Percentiles rank a stretch among this genome's conserved stretches.
Conservation (phyloP, 64 coral and sea anemone species). For the Actinia tenebrosa region DNA sequence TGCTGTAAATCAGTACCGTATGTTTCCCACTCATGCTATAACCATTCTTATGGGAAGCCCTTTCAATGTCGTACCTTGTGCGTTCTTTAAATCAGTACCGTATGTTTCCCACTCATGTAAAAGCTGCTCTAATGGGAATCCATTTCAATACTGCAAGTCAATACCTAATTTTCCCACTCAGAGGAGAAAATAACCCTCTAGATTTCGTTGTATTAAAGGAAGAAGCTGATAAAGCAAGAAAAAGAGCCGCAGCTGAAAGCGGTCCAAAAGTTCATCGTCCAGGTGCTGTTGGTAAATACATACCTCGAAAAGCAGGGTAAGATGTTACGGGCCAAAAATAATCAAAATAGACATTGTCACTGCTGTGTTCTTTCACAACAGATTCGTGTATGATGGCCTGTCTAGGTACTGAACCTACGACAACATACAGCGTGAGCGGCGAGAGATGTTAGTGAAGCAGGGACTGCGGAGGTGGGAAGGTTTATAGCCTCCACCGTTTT, state of each 20-base stretch:
- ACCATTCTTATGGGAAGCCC: too few species aligned
- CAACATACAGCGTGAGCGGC: too few species aligned
- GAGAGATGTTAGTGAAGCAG: too few species aligned
- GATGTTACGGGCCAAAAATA: not conserved
- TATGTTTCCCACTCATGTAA: not conserved
- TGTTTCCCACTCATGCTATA: too few species aligned
- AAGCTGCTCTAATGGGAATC: not conserved
- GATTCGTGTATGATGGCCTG: too few species aligned
- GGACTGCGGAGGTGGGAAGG: too few species aligned
- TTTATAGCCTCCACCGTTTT: too few species aligned
- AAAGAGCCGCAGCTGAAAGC: constrained; percentile 34
- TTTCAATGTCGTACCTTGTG: too few species aligned
- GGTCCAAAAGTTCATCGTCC: constrained; percentile 58
- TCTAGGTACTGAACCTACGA: too few species aligned
- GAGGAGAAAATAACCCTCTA: not conserved
- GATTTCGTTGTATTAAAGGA: constrained; percentile 15
- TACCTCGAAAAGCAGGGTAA: constrained; percentile 42
- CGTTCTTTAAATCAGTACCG: too few species aligned
- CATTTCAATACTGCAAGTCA: not conserved
- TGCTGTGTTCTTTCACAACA: not conserved
- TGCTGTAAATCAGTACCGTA: too few species aligned
- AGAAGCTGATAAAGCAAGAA: constrained; percentile 47
- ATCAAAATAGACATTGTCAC: not conserved
- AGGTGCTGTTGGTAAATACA: constrained; percentile 76
- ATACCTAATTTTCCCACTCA: not conserved